Base-by-base conservation (phyloP, 2,797 vertebrate species). In the Anableps anableps region DNA sequence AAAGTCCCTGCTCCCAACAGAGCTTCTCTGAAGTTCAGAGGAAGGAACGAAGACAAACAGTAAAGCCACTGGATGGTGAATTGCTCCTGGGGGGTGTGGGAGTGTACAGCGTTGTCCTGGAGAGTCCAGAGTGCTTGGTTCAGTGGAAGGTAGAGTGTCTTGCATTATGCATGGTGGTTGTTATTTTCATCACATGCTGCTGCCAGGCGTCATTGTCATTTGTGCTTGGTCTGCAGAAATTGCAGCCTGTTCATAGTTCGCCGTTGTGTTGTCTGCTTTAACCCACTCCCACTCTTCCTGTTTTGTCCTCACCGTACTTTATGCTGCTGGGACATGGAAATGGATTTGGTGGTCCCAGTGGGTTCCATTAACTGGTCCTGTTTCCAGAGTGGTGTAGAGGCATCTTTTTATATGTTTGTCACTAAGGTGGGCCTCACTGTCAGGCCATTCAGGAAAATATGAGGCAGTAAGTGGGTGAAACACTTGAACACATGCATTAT, bases 401-500 rank as follows among this genome's bases (percentile, higher is more conserved):
- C 79, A 41, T 26, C 36, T 77, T 76, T 76, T 62, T 68, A 5
- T 26, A 26, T 76, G 45, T 45, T 80, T 90, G 85, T 88, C 82
- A 90, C 86, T 85, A 84, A 91, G 85, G 41, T 43, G 75, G 74
- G 72, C 85, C 79, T 80, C 4, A 19, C 74, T 81, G 81, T 89
- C 78, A 81, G 87, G 73, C 77, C 89, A 92, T 91, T 91, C 88
- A 83, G 77, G 80, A 86, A 85, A 86, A 74, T 45, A 71, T 79
- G 87, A 82, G 79, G 55, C 74, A 79, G 86, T 85, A 81, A 90
- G 88, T 88, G 85, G 85, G 43, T 80, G 77, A 79, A 74, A 75
- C 86, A 82, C 81, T 80, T 91, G 88, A 88, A 86, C 51, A 76
- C 91, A 94, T 95, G 93, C 94, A 95, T 95, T 95, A 95, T 95